These are phyloP conservation scores for Melanotaenia trifasciata DNA, from an alignment of 2,797 vertebrate species.

Conservation along the genomic window DNA sequence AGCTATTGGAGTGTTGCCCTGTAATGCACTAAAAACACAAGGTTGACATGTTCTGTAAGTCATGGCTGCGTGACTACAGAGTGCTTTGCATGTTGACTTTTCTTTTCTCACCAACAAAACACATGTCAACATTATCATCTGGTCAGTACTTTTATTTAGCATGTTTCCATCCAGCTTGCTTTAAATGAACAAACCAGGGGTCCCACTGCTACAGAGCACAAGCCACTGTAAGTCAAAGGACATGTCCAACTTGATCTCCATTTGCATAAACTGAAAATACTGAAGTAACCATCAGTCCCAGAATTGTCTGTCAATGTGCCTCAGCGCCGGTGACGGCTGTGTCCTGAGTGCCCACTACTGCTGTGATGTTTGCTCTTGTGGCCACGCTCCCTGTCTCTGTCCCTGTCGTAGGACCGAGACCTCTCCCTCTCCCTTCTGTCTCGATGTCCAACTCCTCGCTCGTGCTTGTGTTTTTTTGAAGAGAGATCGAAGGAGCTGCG, in stretches of 20 bases:
- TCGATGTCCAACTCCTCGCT: constrained; percentile 88
- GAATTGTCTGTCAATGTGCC: background rate
- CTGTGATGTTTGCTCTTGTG: constrained; percentile 97
- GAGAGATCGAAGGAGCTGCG: constrained; percentile 87
- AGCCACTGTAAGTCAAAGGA: constrained; percentile 9
- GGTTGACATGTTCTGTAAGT: constrained; percentile 13
- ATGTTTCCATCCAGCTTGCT: background rate
- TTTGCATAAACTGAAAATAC: constrained; percentile 19
- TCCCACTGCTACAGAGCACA: background rate
- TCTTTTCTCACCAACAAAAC: background rate
- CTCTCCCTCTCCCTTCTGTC: constrained; percentile 92
- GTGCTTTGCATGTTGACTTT: background rate
- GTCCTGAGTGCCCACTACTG: constrained; percentile 89
- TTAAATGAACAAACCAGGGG: background rate
- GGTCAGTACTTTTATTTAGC: background rate
- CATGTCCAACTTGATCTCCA: constrained; percentile 2
- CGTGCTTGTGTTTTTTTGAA: constrained; percentile 96
- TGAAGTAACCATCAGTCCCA: constrained; percentile 39
- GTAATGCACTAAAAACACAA: constrained; percentile 14
- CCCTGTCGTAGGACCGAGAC: constrained; percentile 92
- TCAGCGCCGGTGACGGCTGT: constrained; percentile 92
- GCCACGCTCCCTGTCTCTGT: constrained; percentile 84
- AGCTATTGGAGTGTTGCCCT: background rate
- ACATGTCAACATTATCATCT: background rate
- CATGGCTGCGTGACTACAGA: background rate